phyloP scores from a whole-genome alignment of 2,113 vertebrate species.

The Illadopsis cleaveri region DNA sequence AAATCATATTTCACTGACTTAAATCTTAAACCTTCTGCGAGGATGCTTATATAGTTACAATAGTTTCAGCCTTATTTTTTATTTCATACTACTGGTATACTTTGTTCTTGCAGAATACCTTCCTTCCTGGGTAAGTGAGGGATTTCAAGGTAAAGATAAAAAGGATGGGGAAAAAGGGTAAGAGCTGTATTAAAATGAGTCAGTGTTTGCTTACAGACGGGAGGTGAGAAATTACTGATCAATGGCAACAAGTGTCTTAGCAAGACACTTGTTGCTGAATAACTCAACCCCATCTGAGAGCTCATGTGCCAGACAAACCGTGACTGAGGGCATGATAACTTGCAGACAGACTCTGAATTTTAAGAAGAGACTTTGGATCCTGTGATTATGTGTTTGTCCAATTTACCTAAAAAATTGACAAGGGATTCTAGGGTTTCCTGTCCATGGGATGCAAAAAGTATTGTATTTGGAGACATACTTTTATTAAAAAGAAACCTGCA shows the following conservation, averaged over 20 bases:
- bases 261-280: neutral
- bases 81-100: neutral
- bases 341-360: neutral
- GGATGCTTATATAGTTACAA: neutral
- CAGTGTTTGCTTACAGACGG: neutral
- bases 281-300: neutral
- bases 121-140: neutral
- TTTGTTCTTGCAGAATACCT: neutral
- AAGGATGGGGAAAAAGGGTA: neutral
- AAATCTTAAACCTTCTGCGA: neutral
- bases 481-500: neutral
- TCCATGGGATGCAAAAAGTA: neutral
- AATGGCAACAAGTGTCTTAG: neutral
- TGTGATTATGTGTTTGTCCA: neutral
- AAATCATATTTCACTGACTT: neutral
- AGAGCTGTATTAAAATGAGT: neutral
- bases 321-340: neutral
- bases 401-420: neutral
- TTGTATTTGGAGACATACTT: neutral
- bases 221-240: neutral
- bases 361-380: neutral
- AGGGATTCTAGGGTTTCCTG: neutral
- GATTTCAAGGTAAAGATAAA: neutral
- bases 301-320: neutral
- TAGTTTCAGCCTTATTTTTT: neutral